Evolutionary conservation across 2,113 vertebrate genomes (phyloP).

Genomic region (Colaptes auratus): DNA sequence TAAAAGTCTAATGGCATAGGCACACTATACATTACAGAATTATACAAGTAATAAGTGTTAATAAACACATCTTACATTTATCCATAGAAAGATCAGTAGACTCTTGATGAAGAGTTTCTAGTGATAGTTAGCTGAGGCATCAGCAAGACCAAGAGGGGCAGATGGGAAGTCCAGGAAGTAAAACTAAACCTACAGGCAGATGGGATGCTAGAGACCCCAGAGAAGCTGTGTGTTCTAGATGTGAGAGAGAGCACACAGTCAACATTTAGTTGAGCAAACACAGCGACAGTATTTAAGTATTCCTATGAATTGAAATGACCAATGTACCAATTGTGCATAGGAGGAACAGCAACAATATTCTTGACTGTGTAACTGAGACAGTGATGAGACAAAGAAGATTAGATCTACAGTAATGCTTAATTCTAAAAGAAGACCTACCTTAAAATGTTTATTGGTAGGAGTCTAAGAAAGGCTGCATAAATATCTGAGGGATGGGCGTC

Average conservation of each 20-base stretch:
- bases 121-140: neutral
- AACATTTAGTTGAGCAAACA: neutral
- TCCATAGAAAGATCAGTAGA: neutral
- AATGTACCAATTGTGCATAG: rapidly evolving
- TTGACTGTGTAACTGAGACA: neutral
- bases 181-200: neutral
- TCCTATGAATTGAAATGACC: neutral
- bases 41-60: neutral
- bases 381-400: neutral
- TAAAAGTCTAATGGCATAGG: neutral
- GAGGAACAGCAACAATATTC: neutral
- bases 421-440: neutral
- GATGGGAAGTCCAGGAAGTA: neutral
- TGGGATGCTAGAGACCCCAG: neutral
- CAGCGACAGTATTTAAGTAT: neutral
- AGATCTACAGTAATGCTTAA: neutral
- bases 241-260: neutral
- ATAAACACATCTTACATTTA: neutral
- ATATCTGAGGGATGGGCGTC: neutral
- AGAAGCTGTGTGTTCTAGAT: neutral
- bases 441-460: neutral
- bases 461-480: neutral
- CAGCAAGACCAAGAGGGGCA: neutral
- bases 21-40: neutral
- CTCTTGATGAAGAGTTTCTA: neutral